Conservation (phyloP, 2,113 vertebrate genomes). For the Sula dactylatra region DNA sequence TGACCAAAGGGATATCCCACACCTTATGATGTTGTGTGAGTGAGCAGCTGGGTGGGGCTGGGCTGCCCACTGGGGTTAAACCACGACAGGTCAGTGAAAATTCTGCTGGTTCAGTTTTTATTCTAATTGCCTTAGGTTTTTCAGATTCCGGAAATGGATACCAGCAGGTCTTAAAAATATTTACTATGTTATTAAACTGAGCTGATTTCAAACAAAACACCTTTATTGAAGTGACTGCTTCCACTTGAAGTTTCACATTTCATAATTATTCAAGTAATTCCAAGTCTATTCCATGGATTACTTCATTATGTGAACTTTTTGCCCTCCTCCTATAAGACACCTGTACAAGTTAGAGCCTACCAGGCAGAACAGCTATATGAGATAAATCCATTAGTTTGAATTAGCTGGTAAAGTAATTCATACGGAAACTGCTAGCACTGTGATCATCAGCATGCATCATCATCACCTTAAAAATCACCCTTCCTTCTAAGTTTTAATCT, state of each 20-base stretch:
- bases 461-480: neutral
- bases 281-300: neutral
- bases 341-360: neutral
- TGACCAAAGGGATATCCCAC: neutral
- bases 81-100: neutral
- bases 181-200: neutral
- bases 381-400: neutral
- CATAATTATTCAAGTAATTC: neutral
- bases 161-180: neutral
- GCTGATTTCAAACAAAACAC: neutral
- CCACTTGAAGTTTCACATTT: neutral
- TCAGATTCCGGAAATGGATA: neutral
- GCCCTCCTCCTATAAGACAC: neutral
- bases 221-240: neutral
- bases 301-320: neutral
- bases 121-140: neutral
- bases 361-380: neutral
- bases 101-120: neutral
- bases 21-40: accelerated
- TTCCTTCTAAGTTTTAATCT: neutral
- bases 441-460: neutral
- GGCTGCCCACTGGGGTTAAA: neutral
- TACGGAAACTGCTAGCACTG: neutral
- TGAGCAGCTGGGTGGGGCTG: accelerated
- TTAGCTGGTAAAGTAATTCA: neutral